Base-by-base conservation (phyloP, 2,888 invertebrate species). In the Eueremaeus valkanovi region DNA sequence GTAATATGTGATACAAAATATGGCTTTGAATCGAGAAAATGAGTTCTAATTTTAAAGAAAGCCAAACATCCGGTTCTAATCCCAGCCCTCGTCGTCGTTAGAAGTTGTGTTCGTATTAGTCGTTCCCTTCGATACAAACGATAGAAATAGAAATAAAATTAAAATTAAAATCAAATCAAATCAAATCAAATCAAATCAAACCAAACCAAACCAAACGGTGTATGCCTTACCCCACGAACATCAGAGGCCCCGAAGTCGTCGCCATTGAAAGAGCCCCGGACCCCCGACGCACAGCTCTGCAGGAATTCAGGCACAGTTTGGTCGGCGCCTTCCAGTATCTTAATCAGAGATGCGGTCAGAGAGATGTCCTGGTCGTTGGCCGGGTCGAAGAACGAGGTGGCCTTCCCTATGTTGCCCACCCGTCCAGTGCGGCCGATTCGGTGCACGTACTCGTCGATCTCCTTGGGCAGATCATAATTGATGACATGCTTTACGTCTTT, bases 281-380 rank as follows among this genome's bases (percentile, higher is more conserved):
- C 85, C 24, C 83, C 82, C 81, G 87, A 77, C 76, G 82, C 81
- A 36, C 81, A 81, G 83, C 84, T 81, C 27, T 94, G 82, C 86
- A 70, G 24, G 13, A 90, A 94, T 9, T 89, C 89, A 0, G 96
- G 96, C 8, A 95, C 87, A 0, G 86, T 82, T 82, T 95, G 94
- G 0, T 88, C 87, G 0, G 95, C 86, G 81, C 85, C 90, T 75
- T 87, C 85, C 27, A 96, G 84, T 73, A 93, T 91, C 81, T 88
- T 89, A 0, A 90, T 87, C 51, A 96, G 85, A 78, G 88, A 88
- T 0, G 85, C 83, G 0, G 88, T 88, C 0, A 95, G 79, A 0
- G 85, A 5, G 1, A n/a, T 18, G 45, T 70, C 84, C 0, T 82
- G 77, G 81, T 95, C 92, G n/a, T 79, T 78, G 24, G 81, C 81